Evolutionary conservation across 2,113 vertebrate species (phyloP).

Genomic region (Rhegmatorhina hoffmannsi): DNA sequence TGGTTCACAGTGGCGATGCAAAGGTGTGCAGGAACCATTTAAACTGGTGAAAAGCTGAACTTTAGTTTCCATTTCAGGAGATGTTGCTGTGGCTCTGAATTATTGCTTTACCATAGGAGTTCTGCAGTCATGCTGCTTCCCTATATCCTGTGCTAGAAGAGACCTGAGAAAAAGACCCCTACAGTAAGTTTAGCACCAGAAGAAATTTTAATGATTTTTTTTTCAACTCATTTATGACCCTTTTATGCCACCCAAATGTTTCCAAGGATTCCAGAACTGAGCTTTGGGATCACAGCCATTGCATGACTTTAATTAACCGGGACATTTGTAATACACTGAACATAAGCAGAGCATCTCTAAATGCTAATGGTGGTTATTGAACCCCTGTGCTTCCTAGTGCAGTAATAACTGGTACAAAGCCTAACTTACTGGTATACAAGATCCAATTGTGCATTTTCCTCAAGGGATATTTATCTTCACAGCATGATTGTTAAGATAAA

Average conservation of each 20-base stretch:
- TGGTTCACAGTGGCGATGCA: not conserved
- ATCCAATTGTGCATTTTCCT: constrained; percentile 74
- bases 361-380: constrained; percentile 43
- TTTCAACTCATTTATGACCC: not conserved
- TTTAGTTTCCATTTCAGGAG: not conserved
- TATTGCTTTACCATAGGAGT: not conserved
- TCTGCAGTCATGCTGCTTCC: not conserved
- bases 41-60: not conserved
- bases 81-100: not conserved
- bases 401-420: constrained; percentile 49
- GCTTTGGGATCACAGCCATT: not conserved
- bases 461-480: constrained; percentile 78
- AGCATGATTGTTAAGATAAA: constrained; percentile 76
- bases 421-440: constrained; percentile 58
- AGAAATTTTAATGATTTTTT: not conserved
- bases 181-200: not conserved
- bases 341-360: constrained; percentile 9
- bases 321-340: not conserved
- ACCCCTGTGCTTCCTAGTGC: constrained; percentile 23
- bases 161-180: not conserved
- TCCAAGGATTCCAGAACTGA: not conserved
- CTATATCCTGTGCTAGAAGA: not conserved
- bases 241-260: constrained; percentile 21
- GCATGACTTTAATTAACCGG: constrained; percentile 30
- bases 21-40: not conserved